A percentile compares a stretch with the other conserved stretches of the same genome.
Conservation (phyloP, 2,113 vertebrate species). For the Gobius niger region DNA sequence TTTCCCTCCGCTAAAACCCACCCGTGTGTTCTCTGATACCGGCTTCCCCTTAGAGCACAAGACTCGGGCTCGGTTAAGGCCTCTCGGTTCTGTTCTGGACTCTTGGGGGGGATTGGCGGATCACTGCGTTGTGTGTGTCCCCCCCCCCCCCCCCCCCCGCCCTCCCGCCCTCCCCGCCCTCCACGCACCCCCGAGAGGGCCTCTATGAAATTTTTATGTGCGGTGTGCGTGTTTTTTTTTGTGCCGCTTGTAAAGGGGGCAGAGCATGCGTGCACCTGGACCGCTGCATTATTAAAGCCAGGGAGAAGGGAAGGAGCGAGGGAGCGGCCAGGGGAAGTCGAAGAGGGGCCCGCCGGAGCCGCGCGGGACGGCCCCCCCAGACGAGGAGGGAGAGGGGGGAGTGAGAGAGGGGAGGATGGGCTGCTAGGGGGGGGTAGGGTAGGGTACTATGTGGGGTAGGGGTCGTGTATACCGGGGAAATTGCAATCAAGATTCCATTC, state of each 20-base stretch:
- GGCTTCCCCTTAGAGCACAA: slow-evolving; percentile 13
- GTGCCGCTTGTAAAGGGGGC: slow-evolving; percentile 57
- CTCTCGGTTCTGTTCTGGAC: slow-evolving; percentile 20
- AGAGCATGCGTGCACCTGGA: slow-evolving; percentile 69
- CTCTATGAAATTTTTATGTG: slow-evolving; percentile 71
- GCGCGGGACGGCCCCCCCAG: background rate
- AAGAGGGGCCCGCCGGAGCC: slow-evolving; percentile 22
- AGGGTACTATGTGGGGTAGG: background rate
- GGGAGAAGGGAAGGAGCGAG: slow-evolving; percentile 34
- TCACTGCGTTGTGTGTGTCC: slow-evolving; percentile 27
- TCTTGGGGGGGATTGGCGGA: slow-evolving; percentile 47
- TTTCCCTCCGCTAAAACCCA: too few species aligned
- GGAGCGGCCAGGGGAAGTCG: slow-evolving; percentile 29
- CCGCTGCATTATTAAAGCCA: slow-evolving; percentile 76
- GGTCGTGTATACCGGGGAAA: slow-evolving; percentile 9
- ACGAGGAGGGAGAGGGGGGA: background rate
- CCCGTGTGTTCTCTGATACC: slow-evolving; percentile 10
- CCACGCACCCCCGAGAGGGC: slow-evolving; percentile 47
- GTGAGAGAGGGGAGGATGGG: slow-evolving; percentile 15
- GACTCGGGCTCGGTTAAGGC: slow-evolving; percentile 38
- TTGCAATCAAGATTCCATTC: too few species aligned
- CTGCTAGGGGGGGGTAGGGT: slow-evolving; percentile 4
- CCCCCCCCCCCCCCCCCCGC: too few species aligned
- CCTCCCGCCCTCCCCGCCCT: too few species aligned
- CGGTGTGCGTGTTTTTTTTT: slow-evolving; percentile 47